A percentile compares a stretch with the other conserved stretches of the same genome.
phyloP scores from a whole-genome alignment of 30 jellyfish, hydroid and myxozoan species.

The Hydractinia echinata region DNA sequence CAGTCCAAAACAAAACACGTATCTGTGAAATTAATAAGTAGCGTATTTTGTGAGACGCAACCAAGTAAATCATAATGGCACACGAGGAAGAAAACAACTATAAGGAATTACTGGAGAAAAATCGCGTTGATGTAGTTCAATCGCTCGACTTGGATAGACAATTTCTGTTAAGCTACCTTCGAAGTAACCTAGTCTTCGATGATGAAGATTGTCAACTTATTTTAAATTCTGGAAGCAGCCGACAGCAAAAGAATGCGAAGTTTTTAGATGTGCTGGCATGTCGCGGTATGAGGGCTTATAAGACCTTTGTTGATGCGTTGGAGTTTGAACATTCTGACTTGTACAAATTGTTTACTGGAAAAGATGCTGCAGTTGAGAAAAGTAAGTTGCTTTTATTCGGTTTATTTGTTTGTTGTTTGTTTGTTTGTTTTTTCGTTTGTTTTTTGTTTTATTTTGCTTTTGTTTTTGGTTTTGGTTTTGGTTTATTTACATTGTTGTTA shows the following conservation, averaged over 20 bases:
- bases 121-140: constrained; percentile 55
- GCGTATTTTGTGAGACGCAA: no score
- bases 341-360: constrained; percentile 57
- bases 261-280: constrained; percentile 66
- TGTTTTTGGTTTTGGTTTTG: no score
- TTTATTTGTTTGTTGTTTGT: no score
- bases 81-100: constrained; percentile 28
- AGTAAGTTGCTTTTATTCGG: no score
- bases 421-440: no score
- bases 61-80: no score
- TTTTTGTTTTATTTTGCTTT: no score
- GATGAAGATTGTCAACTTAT: constrained; percentile 83
- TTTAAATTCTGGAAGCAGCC: constrained; percentile 52
- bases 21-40: no score
- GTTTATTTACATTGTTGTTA: no score
- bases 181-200: constrained; percentile 63
- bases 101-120: constrained; percentile 31
- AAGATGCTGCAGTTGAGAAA: constrained; percentile 25
- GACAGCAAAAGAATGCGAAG: constrained; percentile 69
- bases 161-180: constrained; percentile 50
- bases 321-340: constrained; percentile 60
- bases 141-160: constrained; percentile 68
- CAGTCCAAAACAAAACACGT: no score
- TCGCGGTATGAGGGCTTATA: constrained; percentile 63
- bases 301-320: constrained; percentile 54